Base-by-base conservation (phyloP, 1,140 invertebrate genomes). In the Aphelinus certus region DNA sequence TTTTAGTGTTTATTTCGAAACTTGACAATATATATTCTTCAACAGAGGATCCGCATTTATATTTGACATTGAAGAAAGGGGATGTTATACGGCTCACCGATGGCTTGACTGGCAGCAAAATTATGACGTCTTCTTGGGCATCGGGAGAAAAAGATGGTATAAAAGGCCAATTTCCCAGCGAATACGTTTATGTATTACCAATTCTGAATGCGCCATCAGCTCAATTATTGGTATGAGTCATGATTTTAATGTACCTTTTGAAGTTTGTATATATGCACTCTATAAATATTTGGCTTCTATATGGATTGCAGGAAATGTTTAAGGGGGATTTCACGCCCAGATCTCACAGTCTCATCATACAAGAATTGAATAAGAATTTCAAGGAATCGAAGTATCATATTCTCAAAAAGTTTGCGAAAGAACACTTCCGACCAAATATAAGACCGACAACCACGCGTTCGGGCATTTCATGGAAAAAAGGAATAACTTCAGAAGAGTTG, bases 151-250 rank as follows among this genome's bases (percentile, higher is more conserved):
- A 91, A 68, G 93, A 94, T 74, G 91, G 90, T 4, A 88, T 92
- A 74, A 89, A 90, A 81, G 97, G 96, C 7, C 91, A 96, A 79
- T 97, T 98, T 86, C 94, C 94, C 1, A 93, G 94, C 2, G 95
- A 97, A 81, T 92, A 91, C 84, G 93, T 98, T 9, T 95, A 96
- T 80, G 92, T 98, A 55, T 85, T 98, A 73, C 95, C 97, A 7
- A 94, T 95, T 3, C 88, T 97, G 67, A 91, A 89, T 2, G 90
- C 91, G 83, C 97, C 97, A n/a, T 90, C 93, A 1, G 79, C 79
- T 47, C n/a, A 72, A 26, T 71, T 82, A 62, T 64, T 80, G 26
- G 79, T 79, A 60, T 26, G 26, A 26, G 26, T 26, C 26, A 26
- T 26, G 26, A 79, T 73, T 67, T 45, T 46, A 56, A 58, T 9